Base-by-base conservation (phyloP, 2,888 invertebrate genomes). In the Melieria omissa region DNA sequence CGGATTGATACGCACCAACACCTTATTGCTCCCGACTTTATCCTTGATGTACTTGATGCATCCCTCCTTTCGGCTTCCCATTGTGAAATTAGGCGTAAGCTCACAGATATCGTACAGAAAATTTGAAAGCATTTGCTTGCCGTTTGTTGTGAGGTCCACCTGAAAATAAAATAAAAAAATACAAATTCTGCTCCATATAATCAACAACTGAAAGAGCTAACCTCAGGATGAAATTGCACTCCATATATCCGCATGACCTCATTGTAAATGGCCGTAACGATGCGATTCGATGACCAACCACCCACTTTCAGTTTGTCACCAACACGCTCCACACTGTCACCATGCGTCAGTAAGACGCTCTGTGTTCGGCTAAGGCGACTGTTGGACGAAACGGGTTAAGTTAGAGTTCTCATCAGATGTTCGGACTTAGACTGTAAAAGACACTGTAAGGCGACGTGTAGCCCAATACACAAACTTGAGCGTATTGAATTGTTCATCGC, bases 171-270 rank as follows among this genome's bases (percentile, higher is more conserved):
- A 46, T 16, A 58, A 65, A 73, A 46, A 69, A 68, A 16, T 29
- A 3, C 29, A 1, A 29, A 29, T 29, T 29, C 9, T 49, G 12
- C 9, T 2, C 49, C 2, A 49, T 49, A 10, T 49, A 10, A 49
- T n/a, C n/a, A n/a, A 2, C 49, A 10, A 9, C 49, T 10, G 12
- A 49, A 49, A 9, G 49, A 49, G 73, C 75, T 80, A 77, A 93
- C 96, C 90, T 99, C 99, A 0, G 99, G 99, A 88, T 99, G 99
- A 88, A 99, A 99, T 89, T 99, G 99, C 75, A 99, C 94, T 45
- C 99, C 99, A 84, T 97, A 98, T 72, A 98, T 90, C 69, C 94
- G 91, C 86, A 93, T 89, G 84, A 94, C 93, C 83, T 98, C 97
- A 88, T 96, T 95, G 82, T 94, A 94, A 82, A 99, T 95, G 71